phyloP scores from a whole-genome alignment of 1,140 invertebrate species.

The Harpegnathos saltator region DNA sequence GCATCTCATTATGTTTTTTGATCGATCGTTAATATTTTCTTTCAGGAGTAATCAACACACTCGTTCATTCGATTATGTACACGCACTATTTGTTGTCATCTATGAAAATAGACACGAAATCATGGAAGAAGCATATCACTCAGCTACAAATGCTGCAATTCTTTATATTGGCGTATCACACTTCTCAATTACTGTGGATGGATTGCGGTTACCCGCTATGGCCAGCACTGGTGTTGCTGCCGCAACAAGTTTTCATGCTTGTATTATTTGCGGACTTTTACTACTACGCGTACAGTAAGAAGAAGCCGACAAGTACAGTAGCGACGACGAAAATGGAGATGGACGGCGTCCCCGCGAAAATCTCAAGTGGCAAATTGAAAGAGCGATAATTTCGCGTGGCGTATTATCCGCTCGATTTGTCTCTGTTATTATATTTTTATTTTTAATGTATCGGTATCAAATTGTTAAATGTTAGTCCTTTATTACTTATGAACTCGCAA shows the following conservation, averaged over 20 bases:
- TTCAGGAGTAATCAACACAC: constrained; percentile 90
- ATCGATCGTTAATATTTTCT: constrained; percentile 61
- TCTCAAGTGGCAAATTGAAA: constrained; percentile 73
- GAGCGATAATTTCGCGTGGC: constrained; percentile 51
- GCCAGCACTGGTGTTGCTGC: no score
- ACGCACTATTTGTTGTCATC: constrained; percentile 90
- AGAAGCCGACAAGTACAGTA: constrained; percentile 25
- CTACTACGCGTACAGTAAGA: constrained; percentile 90
- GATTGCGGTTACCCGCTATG: no score
- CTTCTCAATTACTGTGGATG: no score
- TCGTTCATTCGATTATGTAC: constrained; percentile 94
- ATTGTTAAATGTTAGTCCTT: no score
- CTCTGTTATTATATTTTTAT: no score
- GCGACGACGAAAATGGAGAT: constrained; percentile 64
- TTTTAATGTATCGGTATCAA: no score
- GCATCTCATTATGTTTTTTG: neutral
- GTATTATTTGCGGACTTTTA: constrained; percentile 95
- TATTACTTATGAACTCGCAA: no score
- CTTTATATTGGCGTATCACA: no score
- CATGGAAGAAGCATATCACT: constrained; percentile 92
- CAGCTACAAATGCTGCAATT: constrained; percentile 91
- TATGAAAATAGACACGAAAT: constrained; percentile 87
- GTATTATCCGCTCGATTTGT: no score
- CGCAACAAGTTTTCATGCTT: no score
- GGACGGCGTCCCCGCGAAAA: constrained; percentile 9